Base-by-base conservation (phyloP, 2,888 invertebrate species). In the Malthinus flaveolus region DNA sequence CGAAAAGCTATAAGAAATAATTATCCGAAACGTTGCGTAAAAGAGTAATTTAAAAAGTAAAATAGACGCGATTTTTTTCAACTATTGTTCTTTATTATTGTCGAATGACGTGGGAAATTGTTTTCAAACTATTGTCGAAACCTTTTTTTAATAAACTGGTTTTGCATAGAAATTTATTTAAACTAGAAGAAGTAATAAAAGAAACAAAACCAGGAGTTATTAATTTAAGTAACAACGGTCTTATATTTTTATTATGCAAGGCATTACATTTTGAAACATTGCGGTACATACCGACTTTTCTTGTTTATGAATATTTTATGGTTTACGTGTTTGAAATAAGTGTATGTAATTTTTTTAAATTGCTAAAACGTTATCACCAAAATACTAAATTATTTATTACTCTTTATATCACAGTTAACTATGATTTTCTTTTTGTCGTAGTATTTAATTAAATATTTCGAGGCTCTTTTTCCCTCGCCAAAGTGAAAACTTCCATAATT, bases 61-160 rank as follows among this genome's bases (percentile, higher is more conserved):
- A 50, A 54, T 56, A 61, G 53, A 56, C 59, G 56, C 58, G 48
- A 54, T 45, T 10, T 23, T 23, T 23, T 23, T 23, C 2, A 23
- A 34, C 53, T 53, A 63, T 63, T 63, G 63, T 63, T 63, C 53
- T 34, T 49, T 56, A 39, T 49, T 56, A 39, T 59, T 61, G 59
- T 61, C 56, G 54, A 52, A 64, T 50, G 56, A 59, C 59, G 61
- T 54, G 63, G 54, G 57, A 56, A 57, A 37, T 45, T 54, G 55
- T 63, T 63, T 61, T 39, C 48, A 49, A 49, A 49, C 47, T 39
- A 48, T 49, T 55, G 55, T 55, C 55, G 55, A 55, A 55, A 55
- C 42, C 49, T 47, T 42, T 23, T 23, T 23, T 32, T 48, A 55
- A 39, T 55, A 48, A 49, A 55, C 55, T 55, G 49, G 48, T 55